Percentiles rank a stretch among this genome's conserved stretches.
Evolutionary conservation across 2,113 vertebrate genomes (phyloP).

Genomic region (Cervus canadensis): DNA sequence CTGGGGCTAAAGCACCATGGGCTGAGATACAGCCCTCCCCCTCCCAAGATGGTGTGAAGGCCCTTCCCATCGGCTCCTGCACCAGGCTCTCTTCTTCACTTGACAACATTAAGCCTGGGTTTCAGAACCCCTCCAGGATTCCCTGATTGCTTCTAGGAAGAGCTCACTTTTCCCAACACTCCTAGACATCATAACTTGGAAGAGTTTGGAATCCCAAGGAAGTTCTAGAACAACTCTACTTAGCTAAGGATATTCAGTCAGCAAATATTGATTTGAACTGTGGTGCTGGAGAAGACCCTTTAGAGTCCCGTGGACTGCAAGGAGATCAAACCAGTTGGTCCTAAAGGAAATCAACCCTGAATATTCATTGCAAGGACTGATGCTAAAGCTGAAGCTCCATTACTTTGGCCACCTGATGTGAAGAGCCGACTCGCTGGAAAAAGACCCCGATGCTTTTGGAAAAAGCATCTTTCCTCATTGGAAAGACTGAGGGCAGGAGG

Average conservation of each 20-base stretch:
- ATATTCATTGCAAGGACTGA: neutral
- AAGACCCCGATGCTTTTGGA: neutral
- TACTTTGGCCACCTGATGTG: neutral
- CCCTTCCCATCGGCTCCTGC: neutral
- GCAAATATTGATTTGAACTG: neutral
- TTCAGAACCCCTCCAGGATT: neutral
- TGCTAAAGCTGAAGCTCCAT: neutral
- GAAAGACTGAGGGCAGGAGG: neutral
- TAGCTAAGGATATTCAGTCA: neutral
- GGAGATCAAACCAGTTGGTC: neutral
- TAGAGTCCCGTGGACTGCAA: neutral
- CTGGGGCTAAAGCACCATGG: accelerated
- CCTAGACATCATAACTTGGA: neutral
- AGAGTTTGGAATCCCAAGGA: neutral
- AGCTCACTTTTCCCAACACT: neutral
- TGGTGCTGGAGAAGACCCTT: neutral
- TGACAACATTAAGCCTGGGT: accelerated
- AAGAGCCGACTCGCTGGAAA: neutral
- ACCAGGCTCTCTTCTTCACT: neutral
- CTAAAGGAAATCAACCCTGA: neutral
- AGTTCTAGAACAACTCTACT: neutral
- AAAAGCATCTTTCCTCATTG: neutral
- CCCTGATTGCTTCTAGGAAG: neutral
- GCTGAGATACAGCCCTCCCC: neutral
- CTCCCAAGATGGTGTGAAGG: neutral